phyloP scores from a whole-genome alignment of 2,113 vertebrate genomes.

The Paradoxurus hermaphroditus region DNA sequence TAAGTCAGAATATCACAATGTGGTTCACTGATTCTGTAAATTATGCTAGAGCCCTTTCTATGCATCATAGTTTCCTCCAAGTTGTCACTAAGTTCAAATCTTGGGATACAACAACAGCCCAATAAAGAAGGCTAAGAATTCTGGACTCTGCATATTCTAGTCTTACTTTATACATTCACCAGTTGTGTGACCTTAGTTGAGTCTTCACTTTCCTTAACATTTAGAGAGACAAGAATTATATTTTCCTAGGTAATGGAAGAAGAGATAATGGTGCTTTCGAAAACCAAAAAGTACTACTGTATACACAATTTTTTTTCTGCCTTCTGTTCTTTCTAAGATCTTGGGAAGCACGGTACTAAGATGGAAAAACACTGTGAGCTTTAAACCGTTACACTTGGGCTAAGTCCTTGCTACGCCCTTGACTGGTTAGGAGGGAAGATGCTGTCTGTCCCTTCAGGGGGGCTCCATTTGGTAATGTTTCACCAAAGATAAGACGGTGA shows the following conservation, averaged over 20 bases:
- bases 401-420: background rate
- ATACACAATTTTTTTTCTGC: background rate
- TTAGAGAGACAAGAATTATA: background rate
- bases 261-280: background rate
- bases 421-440: background rate
- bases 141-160: background rate
- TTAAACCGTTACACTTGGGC: background rate
- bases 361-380: background rate
- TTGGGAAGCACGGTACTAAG: background rate
- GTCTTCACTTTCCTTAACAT: background rate
- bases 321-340: background rate
- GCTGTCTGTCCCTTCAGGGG: background rate
- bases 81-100: background rate
- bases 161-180: background rate
- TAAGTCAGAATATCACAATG: background rate
- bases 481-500: background rate
- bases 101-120: background rate
- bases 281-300: background rate
- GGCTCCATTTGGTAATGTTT: background rate
- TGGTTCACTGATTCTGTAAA: background rate
- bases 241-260: background rate
- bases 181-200: background rate
- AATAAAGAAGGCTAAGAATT: background rate
- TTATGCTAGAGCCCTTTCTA: background rate
- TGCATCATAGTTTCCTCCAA: background rate